Evolutionary conservation across 1,140 invertebrate species (phyloP), one percentile per base, ranked within the genome.

Genomic region (Pogonus chalceus): DNA sequence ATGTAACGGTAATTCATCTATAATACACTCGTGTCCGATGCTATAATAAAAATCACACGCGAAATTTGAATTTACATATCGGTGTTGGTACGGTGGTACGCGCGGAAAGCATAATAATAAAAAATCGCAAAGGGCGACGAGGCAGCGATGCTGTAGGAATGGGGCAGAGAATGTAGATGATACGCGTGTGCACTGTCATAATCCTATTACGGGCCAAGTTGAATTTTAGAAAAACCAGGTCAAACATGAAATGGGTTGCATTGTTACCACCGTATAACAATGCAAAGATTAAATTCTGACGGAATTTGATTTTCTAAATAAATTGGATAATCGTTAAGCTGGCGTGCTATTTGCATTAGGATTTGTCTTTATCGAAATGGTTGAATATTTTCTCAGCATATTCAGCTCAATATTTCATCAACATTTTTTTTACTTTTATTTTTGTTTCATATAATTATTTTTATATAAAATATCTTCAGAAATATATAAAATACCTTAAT

Each of bases 291-390:
- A 43, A 43, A 43, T 16, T 43, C 18, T 43, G 37, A 9, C 18
- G 37, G 37, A 43, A 43, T 43, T 43, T 43, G 37, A 43, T 43
- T 43, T 43, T 43, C 37, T 43, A 43, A 43, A 43, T 43, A 43
- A 43, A 43, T 43, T 43, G 37, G 37, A 43, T 43, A 43, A 43
- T 43, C 37, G 37, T 43, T 43, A 43, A 43, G 37, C 37, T 43
- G 37, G 37, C 37, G 37, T 43, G 37, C 37, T 43, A 43, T 43
- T 43, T 43, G 37, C 37, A 43, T 43, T 43, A 43, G 37, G 37
- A 43, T 43, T 43, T 43, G 37, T 43, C 37, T 43, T 43, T 43
- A 43, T 43, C 37, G 37, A 43, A 4, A 7, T 16, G 37, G 26
- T 7, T 4, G 37, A 9, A 43, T 16, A 7, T 18, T 9, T 9